Evolutionary conservation across 2,888 invertebrate genomes (phyloP).

Genomic region (Aricia artaxerxes): DNA sequence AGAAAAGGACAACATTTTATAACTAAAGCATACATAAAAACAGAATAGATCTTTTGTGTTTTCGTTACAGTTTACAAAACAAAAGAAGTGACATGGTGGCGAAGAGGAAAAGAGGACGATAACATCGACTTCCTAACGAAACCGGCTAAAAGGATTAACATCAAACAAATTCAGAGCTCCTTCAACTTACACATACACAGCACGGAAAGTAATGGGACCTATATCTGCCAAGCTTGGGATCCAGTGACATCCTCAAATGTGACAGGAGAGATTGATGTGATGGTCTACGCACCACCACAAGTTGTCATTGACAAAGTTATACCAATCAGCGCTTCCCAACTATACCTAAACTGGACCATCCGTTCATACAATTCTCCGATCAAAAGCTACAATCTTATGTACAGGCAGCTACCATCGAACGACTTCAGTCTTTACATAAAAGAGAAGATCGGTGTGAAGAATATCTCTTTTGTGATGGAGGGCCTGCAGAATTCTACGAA

Average conservation of each 20-base stretch:
- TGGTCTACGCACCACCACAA: conserved; percentile 86
- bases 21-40: too few relatives aligned
- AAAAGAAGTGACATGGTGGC: conserved; percentile 62
- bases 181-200: conserved; percentile 70
- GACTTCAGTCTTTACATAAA: conserved; percentile 70
- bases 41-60: background rate
- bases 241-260: conserved; percentile 58
- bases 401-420: conserved; percentile 57
- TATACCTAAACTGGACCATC: conserved; percentile 92
- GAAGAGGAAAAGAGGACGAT: conserved; percentile 48
- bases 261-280: conserved; percentile 70
- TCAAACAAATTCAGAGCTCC: conserved; percentile 81
- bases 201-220: conserved; percentile 86
- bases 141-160: conserved; percentile 39
- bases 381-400: conserved; percentile 79
- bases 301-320: conserved; percentile 86
- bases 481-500: conserved; percentile 83
- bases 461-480: conserved; percentile 85
- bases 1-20: background rate
- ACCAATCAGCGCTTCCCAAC: conserved; percentile 86
- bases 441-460: conserved; percentile 82
- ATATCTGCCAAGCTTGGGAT: conserved; percentile 62
- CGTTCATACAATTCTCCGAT: conserved; percentile 87
- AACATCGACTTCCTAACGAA: conserved; percentile 43
- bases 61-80: conserved; percentile 60